These are phyloP conservation scores for Entelurus aequoreus DNA, from an alignment of 2,113 vertebrate genomes.

Conservation along the genomic window DNA sequence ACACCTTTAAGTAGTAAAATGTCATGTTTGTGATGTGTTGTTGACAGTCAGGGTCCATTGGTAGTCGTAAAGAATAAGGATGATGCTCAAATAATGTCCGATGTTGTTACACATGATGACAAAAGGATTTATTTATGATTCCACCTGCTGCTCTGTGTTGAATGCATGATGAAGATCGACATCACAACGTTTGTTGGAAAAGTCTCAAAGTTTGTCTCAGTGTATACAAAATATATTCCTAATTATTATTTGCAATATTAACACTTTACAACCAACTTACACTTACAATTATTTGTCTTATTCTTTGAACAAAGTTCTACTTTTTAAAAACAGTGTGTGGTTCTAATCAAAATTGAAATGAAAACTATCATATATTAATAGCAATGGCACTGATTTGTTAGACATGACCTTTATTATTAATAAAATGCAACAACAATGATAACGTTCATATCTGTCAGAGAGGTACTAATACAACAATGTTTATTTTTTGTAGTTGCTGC, in stretches of 20 bases:
- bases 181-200: background rate
- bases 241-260: background rate
- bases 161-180: background rate
- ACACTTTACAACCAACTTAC: background rate
- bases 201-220: background rate
- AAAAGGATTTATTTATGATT: background rate
- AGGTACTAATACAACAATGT: no score
- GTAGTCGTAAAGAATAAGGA: background rate
- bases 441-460: no score
- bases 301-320: no score
- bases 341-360: no score
- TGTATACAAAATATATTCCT: background rate
- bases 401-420: no score
- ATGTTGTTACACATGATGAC: background rate
- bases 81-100: background rate
- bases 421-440: no score
- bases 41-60: background rate
- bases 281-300: background rate
- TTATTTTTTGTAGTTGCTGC: no score
- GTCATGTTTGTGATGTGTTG: background rate
- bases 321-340: no score
- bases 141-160: background rate
- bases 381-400: no score
- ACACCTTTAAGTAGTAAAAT: conserved; percentile 24
- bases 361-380: no score